Evolutionary conservation across 1,140 invertebrate genomes (phyloP), one percentile per base, ranked within the genome.

Genomic region (Galendromus occidentalis): DNA sequence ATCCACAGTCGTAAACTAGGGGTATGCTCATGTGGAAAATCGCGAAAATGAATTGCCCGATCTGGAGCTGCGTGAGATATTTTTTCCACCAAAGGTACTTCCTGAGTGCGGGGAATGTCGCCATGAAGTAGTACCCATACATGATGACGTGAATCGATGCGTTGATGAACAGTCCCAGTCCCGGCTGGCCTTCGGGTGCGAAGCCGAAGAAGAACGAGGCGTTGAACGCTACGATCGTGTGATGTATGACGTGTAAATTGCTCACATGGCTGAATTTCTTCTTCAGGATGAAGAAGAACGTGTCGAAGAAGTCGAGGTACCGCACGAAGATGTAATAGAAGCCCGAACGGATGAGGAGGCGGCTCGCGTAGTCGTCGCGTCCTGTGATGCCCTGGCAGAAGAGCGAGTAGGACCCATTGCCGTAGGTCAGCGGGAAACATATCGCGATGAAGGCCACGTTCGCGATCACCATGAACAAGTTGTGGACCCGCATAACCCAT

Each of bases 191-290:
- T 22, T 59, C 51, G 12, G 51, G 51, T 9, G 51, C 51, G 22
- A 93, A 94, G 74, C 92, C 91, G 67, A 93, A 80, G n/a, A 90
- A 91, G 82, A 92, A 88, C 91, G 91, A 96, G 1, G 92, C 88
- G 9, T 85, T 87, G 76, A 92, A 85, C 30, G 75, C 67, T 70
- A 75, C 75, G 42, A 70, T 70, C 65, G 76, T 75, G 68, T 78
- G 77, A 68, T 78, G 77, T 66, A 77, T 78, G 12, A 78, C 75
- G 68, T 78, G 77, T 7, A 78, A 71, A 68, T 78, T 76, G 63
- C 72, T 74, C 25, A 78, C 71, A 67, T 78, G 76, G 59, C 73
- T 74, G 68, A 76, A 73, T 68, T 78, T 78, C 71, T 78, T 77
- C 30, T 75, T 71, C 39, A 78, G 65, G 45, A 77, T 72, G 69